Evolutionary conservation across 2,113 vertebrate species (phyloP), one percentile per base, ranked within the genome.

Genomic region (Chaetorhynchus papuensis): DNA sequence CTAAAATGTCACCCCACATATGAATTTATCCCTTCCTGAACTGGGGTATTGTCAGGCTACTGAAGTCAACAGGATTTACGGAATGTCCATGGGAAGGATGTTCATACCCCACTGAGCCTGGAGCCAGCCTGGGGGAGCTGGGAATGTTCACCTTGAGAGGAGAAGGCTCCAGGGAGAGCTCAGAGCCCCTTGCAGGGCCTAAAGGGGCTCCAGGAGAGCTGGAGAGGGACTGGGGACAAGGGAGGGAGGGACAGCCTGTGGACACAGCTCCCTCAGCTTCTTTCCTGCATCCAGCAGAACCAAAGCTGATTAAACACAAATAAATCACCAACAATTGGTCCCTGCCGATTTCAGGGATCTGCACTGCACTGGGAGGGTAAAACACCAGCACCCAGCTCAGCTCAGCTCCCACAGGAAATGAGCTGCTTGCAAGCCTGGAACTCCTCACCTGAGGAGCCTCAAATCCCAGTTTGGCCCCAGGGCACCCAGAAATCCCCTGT

Each of bases 261-360:
- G 41, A 26, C 60, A 45, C 9, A 15, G 44, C 64, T 52, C 33
- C 45, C 68, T 16, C 79, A 10, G 37, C 2, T 39, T 44, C 75
- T 24, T 50, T 44, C 42, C 83, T 47, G 35, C 75, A 35, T 3
- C 12, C 52, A 56, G 41, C 0, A 27, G 50, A 56, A 56, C 15
- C 61, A 10, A 18, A 69, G 45, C 1, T 23, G 28, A 39, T 21
- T 14, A 3, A 74, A 28, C 24, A 39, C 13, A 31, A 57, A 56
- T 1, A 4, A 4, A 53, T 9, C 37, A 9, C 6, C 2, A 42
- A n/a, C 4, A 53, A 27, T 0, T 2, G 3, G 20, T 37, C 57
- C 68, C 33, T 80, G 61, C 45, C 72, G 35, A 1, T 27, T 33
- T 15, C 60, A 89, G 54, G 37, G 30, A 27, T 2, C 49, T 60